Conservation (phyloP, 2,888 invertebrate genomes). For the Leptarthrus brevirostris region DNA sequence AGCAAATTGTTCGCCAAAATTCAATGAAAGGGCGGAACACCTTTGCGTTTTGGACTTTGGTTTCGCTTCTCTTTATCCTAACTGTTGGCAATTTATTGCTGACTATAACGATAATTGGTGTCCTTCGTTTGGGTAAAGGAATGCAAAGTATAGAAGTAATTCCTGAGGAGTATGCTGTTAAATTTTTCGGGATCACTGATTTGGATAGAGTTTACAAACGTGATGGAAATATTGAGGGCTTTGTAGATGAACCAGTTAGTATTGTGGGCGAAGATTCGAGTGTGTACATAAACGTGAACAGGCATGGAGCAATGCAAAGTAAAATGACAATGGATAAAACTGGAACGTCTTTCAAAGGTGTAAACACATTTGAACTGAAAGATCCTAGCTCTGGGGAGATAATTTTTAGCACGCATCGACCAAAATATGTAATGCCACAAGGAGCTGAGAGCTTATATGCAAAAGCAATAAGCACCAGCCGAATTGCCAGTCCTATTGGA, state of each 20-base stretch:
- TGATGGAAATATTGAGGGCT: slow-evolving; percentile 75
- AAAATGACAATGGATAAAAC: slow-evolving; percentile 73
- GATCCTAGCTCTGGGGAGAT: slow-evolving; percentile 73
- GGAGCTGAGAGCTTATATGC: slow-evolving; percentile 75
- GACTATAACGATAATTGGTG: slow-evolving; percentile 83
- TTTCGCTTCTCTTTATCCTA: slow-evolving; percentile 76
- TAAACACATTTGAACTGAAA: slow-evolving; percentile 76
- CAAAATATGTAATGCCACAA: slow-evolving; percentile 77
- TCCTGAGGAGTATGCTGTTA: slow-evolving; percentile 78
- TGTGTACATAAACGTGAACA: slow-evolving; percentile 66
- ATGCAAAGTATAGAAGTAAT: slow-evolving; percentile 88
- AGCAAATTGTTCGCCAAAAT: background rate
- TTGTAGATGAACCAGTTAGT: slow-evolving; percentile 69
- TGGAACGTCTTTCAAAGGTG: slow-evolving; percentile 76
- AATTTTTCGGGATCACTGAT: slow-evolving; percentile 82
- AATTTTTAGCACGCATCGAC: slow-evolving; percentile 81
- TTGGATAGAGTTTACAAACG: slow-evolving; percentile 81
- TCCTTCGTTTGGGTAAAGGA: slow-evolving; percentile 82
- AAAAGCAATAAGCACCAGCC: slow-evolving; percentile 76
- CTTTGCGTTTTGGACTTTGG: slow-evolving; percentile 83
- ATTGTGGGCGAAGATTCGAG: slow-evolving; percentile 61
- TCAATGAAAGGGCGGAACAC: slow-evolving; percentile 64
- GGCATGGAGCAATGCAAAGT: slow-evolving; percentile 65
- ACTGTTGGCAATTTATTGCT: slow-evolving; percentile 84
- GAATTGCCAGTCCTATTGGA: slow-evolving; percentile 79